phyloP scores from a whole-genome alignment of 2,888 invertebrate genomes.

The Agrochola lychnidis region DNA sequence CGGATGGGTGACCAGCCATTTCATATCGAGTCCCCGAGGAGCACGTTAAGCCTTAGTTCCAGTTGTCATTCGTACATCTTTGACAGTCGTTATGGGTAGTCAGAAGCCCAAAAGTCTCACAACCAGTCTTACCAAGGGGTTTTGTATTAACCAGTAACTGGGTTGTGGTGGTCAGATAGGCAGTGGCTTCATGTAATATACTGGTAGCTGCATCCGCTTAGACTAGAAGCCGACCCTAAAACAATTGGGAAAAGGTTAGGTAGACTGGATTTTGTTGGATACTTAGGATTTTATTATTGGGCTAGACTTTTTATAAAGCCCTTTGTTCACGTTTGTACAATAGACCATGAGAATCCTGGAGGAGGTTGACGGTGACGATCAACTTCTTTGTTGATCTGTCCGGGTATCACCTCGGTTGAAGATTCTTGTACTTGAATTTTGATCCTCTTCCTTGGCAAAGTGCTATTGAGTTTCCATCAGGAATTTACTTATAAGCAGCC shows the following conservation, averaged over 20 bases:
- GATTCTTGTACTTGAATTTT: no score
- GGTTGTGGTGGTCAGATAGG: background rate
- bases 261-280: background rate
- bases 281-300: background rate
- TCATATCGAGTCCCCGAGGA: background rate
- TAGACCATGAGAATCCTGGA: background rate
- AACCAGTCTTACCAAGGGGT: background rate
- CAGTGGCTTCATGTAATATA: background rate
- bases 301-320: background rate
- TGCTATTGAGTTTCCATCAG: background rate
- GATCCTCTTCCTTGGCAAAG: background rate
- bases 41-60: background rate
- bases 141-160: background rate
- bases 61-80: background rate
- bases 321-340: background rate
- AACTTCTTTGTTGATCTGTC: background rate
- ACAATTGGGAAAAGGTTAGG: background rate
- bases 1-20: background rate
- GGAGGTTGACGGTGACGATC: background rate
- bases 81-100: background rate
- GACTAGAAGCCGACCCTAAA: background rate
- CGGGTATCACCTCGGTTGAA: background rate
- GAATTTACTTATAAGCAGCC: no score
- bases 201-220: background rate
- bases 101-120: background rate